Base-by-base conservation (phyloP, 2,888 invertebrate species). In the Acrocyrtus sp. region DNA sequence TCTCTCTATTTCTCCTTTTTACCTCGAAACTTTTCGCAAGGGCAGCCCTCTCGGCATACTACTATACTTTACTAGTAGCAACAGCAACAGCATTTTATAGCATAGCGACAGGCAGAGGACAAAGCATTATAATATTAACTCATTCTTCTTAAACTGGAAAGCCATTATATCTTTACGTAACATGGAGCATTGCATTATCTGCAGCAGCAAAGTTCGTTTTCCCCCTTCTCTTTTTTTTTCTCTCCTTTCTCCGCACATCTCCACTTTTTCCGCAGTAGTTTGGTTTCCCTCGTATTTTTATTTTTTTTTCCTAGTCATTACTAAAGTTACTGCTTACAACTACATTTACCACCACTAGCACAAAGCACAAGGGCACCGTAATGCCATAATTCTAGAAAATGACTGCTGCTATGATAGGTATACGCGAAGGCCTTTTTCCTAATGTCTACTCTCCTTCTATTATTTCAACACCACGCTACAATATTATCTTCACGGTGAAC, bases 91-190 rank as follows among this genome's bases (percentile, higher is more conserved):
- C n/a, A n/a, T n/a, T n/a, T n/a, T n/a, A 45, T 21, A 17, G 34
- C 21, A 21, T 34, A 53, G 29, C 26, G 29, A 2, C 19, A 29
- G n/a, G 19, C 21, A 48, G 34, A 34, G 51, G 58, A 68, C 68
- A 68, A 53, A 53, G 60, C 60, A 27, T 50, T 68, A 60, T 69
- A 61, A 61, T 69, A 69, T 69, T 69, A 19, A 54, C 61, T 56
- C 61, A 68, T 68, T 45, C 50, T 27, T 54, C 43, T 48, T 43
- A 41, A 22, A 39, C 47, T 27, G 29, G 43, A 26, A 15, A 3
- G 50, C 58, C 26, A 58, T 45, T 58, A 58, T 50, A 48, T 48
- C 60, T 45, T 34, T 34, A 34, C 34, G 34, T 34, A 34, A 34
- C 6, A 8, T 34, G 12, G 34, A 34, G 34, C 34, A 34, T 34